phyloP scores from a whole-genome alignment of 2,797 vertebrate species.

The Danio tinwini region DNA sequence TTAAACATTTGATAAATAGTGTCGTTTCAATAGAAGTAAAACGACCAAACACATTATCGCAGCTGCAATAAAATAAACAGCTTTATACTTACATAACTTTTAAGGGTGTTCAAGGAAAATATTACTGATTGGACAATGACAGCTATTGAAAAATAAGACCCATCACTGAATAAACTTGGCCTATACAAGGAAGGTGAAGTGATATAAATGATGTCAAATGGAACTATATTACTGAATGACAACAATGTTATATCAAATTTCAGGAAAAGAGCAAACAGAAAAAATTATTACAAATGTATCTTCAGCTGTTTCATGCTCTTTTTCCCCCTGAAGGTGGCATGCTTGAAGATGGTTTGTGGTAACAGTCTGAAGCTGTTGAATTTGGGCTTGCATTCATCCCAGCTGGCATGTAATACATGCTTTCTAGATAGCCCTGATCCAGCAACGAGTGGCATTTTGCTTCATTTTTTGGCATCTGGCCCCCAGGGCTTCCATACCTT shows the following conservation, averaged over 20 bases:
- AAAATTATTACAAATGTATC: conserved; percentile 5
- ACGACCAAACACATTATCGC: background rate
- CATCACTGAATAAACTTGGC: background rate
- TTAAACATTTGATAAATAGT: background rate
- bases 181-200: background rate
- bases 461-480: conserved; percentile 77
- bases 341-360: conserved; percentile 78
- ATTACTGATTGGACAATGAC: background rate
- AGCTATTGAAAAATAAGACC: conserved; percentile 6
- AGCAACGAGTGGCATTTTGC: conserved; percentile 76
- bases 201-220: background rate
- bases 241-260: background rate
- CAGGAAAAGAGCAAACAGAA: background rate
- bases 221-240: conserved; percentile 10
- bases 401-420: conserved; percentile 90
- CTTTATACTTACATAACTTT: conserved; percentile 4
- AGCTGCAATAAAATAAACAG: conserved; percentile 9
- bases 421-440: conserved; percentile 87
- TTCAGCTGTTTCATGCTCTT: conserved; percentile 72
- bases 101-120: conserved; percentile 5
- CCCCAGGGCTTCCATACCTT: conserved; percentile 71
- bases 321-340: conserved; percentile 76
- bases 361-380: conserved; percentile 78
- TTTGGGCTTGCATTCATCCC: conserved; percentile 87
- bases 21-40: background rate